Evolutionary conservation across 2,797 vertebrate genomes (phyloP), one percentile per base, ranked within the genome.

Genomic region (Sparidentex hasta): DNA sequence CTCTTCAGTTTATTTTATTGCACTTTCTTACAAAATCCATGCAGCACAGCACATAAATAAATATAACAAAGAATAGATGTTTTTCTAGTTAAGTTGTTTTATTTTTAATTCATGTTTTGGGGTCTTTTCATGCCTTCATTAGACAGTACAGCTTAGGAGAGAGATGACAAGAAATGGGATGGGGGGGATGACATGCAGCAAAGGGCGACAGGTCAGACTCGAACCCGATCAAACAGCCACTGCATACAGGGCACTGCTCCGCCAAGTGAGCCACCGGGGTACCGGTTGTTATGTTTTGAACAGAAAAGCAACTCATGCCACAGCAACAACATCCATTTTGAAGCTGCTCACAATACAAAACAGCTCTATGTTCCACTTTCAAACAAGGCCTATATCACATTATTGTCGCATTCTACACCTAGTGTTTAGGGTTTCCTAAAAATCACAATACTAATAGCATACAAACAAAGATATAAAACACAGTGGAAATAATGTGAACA

Each of bases 401-500:
- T 2, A 20, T 61, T 2, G n/a, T 77, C 63, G 74, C 33, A 47
- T 12, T 82, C 11, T 55, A 71, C 20, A 25, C 5, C 23, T 20
- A 58, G n/a, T 44, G 38, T 52, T 74, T 63, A 78, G 56, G 62
- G 48, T 86, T 86, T 86, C 18, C 43, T 65, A 51, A 65, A 91
- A 89, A 74, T 78, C 48, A 86, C 76, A 70, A 83, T 74, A 84
- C 80, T 23, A 70, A 86, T 17, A 59, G 74, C 29, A 38, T 78
- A 87, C 62, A 92, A 84, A 85, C 74, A 82, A 17, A 85, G 17
- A 76, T 84, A 87, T 54, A 90, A 91, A 92, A 90, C 54, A 82
- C 70, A 52, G 16, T 55, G 70, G 33, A 81, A 84, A 74, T 54
- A 71, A 85, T 70, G 47, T 9, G 64, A 7, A 3, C 16, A 69